phyloP scores from a whole-genome alignment of 2,888 invertebrate genomes.

The Drosophila mayaguana region DNA sequence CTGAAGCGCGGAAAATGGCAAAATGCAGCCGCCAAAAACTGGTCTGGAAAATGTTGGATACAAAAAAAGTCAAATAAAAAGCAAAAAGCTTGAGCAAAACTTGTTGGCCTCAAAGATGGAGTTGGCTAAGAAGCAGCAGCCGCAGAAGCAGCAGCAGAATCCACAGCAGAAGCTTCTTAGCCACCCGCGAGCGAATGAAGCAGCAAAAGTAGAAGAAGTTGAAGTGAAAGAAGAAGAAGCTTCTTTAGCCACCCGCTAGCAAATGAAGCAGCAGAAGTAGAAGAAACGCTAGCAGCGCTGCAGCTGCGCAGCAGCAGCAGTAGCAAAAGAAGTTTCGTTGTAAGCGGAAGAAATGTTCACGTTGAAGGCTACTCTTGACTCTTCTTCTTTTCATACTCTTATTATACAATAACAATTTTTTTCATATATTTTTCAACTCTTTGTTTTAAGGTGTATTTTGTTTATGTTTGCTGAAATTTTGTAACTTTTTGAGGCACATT shows the following conservation, averaged over 20 bases:
- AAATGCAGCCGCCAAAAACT: slow-evolving; percentile 75
- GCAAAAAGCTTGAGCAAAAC: slow-evolving; percentile 59
- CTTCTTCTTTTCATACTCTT: neutral
- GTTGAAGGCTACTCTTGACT: slow-evolving; percentile 41
- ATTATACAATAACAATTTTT: slow-evolving; percentile 8
- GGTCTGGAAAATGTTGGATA: slow-evolving; percentile 68
- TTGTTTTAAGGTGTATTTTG: slow-evolving; percentile 43
- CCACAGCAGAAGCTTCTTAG: slow-evolving; percentile 56
- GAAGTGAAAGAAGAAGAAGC: slow-evolving; percentile 38
- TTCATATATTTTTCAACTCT: slow-evolving; percentile 1
- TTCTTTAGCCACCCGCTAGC: slow-evolving; percentile 61
- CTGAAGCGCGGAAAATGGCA: slow-evolving; percentile 77
- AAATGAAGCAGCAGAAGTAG: slow-evolving; percentile 19
- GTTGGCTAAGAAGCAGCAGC: slow-evolving; percentile 35
- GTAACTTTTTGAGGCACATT: slow-evolving; percentile 69
- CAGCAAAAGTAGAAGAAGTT: slow-evolving; percentile 9
- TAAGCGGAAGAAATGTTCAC: slow-evolving; percentile 62
- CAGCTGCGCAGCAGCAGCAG: slow-evolving; percentile 7
- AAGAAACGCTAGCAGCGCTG: slow-evolving; percentile 7
- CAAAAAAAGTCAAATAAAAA: slow-evolving; percentile 12
- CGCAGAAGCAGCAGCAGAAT: slow-evolving; percentile 13
- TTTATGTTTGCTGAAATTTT: slow-evolving; percentile 69
- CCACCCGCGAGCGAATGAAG: slow-evolving; percentile 47
- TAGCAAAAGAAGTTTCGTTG: slow-evolving; percentile 25
- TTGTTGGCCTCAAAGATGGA: slow-evolving; percentile 72